Base-by-base conservation (phyloP, 1,140 invertebrate genomes). In the Drosophila insularis region DNA sequence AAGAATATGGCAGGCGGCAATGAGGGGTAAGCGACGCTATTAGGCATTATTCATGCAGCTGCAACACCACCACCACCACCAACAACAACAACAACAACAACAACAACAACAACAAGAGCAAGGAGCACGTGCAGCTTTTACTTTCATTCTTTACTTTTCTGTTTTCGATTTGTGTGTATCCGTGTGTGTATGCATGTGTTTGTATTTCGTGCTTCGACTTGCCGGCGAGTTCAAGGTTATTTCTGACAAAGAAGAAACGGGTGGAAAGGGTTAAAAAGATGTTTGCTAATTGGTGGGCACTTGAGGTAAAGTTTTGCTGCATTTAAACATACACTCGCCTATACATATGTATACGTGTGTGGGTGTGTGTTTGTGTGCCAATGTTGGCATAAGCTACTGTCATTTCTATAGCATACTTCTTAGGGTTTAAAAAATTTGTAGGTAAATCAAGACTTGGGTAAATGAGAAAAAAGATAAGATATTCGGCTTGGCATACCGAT, bases 1-100 rank as follows among this genome's bases (percentile, higher is more conserved):
- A 11, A 4, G 7, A 54, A 27, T 23, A 32, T 14, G 4, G 35
- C 14, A 17, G 11, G 4, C 10, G 21, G 31, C 7, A 37, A 46
- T 35, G 32, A 58, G 21, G 56, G 65, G n/a, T 14, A n/a, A 43
- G 64, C 59, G 74, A 75, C 81, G 87, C 87, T 86, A 86, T 86
- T 68, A 63, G 74, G 72, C 81, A 86, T 86, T 86, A 86, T 86
- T 74, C 82, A 86, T 86, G 79, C 84, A 89, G 67, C 82, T 87
- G 82, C 79, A 79, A 76, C 76, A 79, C 14, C 35, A 62, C n/a
- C 32, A 19, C 2, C 43, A 27, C 14, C 35, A 62, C n/a, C 32
- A 19, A 1, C 43, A 27, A 67, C 68, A 46, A 62, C 73, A 68
- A 39, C 19, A 50, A 63, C 70, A 63, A 46, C 46, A 56, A 46